phyloP scores from a whole-genome alignment of 2,113 vertebrate genomes.

The Falcunculus frontatus region DNA sequence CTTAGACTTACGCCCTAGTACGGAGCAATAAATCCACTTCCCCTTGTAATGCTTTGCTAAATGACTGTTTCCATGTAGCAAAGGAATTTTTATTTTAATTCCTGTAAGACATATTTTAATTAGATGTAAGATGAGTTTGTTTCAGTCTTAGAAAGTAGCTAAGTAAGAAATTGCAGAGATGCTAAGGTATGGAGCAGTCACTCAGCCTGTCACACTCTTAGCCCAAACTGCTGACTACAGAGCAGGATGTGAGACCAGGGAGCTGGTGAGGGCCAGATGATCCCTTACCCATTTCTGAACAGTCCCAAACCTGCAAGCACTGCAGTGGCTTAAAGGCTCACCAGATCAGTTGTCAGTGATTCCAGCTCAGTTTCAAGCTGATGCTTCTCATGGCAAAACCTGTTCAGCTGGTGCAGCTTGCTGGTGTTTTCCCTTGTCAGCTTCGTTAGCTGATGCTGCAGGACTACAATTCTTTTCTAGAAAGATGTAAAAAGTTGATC shows the following conservation, averaged over 20 bases:
- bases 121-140: neutral
- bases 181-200: neutral
- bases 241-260: neutral
- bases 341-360: conserved; percentile 71
- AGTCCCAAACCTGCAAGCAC: neutral
- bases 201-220: neutral
- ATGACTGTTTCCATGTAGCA: neutral
- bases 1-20: neutral
- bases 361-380: conserved; percentile 76
- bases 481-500: neutral
- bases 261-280: neutral
- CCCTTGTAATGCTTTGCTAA: neutral
- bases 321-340: conserved; percentile 21
- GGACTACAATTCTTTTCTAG: conserved; percentile 75
- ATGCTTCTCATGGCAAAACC: conserved; percentile 73
- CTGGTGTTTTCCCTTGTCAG: conserved; percentile 79
- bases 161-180: neutral
- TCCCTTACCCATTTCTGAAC: neutral
- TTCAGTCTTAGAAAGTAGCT: neutral
- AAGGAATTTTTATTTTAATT: neutral
- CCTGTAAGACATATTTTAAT: neutral
- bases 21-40: neutral
- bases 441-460: conserved; percentile 66
- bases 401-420: conserved; percentile 70
- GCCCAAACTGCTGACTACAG: neutral